Evolutionary conservation across 2,888 invertebrate species (phyloP).

Genomic region (Dryocosmus kuriphilus): DNA sequence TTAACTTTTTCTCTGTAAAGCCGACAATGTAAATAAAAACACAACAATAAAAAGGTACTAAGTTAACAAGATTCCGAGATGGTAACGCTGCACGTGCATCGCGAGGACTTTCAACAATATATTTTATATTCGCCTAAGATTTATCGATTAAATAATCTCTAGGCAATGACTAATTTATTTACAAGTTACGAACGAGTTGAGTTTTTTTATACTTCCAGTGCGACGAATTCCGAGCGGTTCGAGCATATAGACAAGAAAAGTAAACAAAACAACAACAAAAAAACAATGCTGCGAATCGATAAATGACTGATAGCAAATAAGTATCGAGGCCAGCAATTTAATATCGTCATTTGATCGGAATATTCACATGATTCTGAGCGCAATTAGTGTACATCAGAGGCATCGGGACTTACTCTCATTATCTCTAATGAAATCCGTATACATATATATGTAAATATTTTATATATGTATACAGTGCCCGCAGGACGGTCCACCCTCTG

Average conservation of each 20-base stretch:
- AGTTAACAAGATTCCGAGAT: conserved; percentile 55
- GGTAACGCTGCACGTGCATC: conserved; percentile 45
- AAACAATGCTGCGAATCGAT: conserved; percentile 60
- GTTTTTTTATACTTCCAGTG: conserved; percentile 71
- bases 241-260: conserved; percentile 46
- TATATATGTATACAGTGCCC: conserved; percentile 43
- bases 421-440: conserved; percentile 48
- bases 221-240: conserved; percentile 57
- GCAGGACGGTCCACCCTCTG: conserved; percentile 17
- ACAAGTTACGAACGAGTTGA: conserved; percentile 67
- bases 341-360: conserved; percentile 61
- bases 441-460: conserved; percentile 42
- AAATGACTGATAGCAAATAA: conserved; percentile 76
- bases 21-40: conserved; percentile 53
- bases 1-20: conserved; percentile 52
- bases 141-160: conserved; percentile 64
- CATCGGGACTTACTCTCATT: conserved; percentile 70
- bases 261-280: conserved; percentile 51
- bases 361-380: conserved; percentile 47
- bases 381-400: conserved; percentile 62
- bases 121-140: conserved; percentile 73
- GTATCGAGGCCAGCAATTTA: conserved; percentile 69
- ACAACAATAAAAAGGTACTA: conserved; percentile 69
- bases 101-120: conserved; percentile 49
- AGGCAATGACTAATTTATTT: conserved; percentile 73